Evolutionary conservation across 1,140 invertebrate genomes (phyloP).

Genomic region (Andricus grossulariae): DNA sequence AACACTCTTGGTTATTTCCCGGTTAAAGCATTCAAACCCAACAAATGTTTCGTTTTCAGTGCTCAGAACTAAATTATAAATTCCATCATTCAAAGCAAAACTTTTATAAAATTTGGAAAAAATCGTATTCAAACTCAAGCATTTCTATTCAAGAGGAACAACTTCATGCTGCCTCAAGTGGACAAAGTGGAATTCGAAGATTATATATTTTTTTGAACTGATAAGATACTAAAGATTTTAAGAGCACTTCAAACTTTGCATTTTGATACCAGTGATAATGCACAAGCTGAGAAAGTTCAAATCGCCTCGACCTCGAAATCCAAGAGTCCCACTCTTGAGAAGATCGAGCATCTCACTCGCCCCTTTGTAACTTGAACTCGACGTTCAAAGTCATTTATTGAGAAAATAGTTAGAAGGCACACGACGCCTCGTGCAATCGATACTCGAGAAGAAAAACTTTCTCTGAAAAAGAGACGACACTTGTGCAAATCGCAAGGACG

Average conservation of each 20-base stretch:
- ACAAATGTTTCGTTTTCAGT: too few relatives aligned
- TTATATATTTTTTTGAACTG: too few relatives aligned
- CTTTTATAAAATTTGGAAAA: too few relatives aligned
- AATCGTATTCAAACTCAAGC: too few relatives aligned
- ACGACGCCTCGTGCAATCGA: slow-evolving; percentile 43
- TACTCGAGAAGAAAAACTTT: slow-evolving; percentile 42
- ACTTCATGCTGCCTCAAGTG: too few relatives aligned
- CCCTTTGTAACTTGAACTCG: slow-evolving; percentile 30
- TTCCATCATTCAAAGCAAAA: too few relatives aligned
- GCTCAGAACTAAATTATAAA: too few relatives aligned
- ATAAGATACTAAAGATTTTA: too few relatives aligned
- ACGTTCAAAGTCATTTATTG: slow-evolving; percentile 25
- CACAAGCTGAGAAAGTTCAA: background rate
- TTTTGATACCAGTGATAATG: background rate
- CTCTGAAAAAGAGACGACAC: slow-evolving; percentile 35
- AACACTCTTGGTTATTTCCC: too few relatives aligned
- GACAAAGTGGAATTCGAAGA: too few relatives aligned
- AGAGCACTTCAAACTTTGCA: background rate
- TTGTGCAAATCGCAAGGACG: slow-evolving; percentile 16
- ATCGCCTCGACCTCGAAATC: background rate
- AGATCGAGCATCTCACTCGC: background rate
- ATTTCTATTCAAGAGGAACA: too few relatives aligned
- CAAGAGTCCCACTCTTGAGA: background rate
- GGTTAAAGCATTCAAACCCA: too few relatives aligned
- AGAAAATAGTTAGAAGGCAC: slow-evolving; percentile 18